A percentile compares a stretch with the other conserved stretches of the same genome.
These are phyloP conservation scores for Leptogaster cylindrica DNA, from an alignment of 2,888 invertebrate genomes.

Conservation along the genomic window DNA sequence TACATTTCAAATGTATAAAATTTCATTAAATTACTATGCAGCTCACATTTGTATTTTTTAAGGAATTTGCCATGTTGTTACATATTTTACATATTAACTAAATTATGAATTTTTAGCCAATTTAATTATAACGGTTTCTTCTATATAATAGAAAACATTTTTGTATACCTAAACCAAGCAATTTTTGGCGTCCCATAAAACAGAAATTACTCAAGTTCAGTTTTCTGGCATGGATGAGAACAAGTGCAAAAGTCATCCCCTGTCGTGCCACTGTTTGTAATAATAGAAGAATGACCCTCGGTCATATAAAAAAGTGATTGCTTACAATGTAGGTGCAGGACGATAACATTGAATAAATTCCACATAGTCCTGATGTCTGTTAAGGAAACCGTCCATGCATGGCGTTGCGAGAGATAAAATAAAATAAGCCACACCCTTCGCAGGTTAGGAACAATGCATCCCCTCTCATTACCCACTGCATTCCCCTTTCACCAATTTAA, in stretches of 20 bases:
- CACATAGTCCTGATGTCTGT: conserved; percentile 10
- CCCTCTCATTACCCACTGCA: conserved; percentile 1
- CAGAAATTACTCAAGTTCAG: no score
- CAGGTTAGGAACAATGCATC: conserved; percentile 25
- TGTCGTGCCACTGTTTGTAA: neutral
- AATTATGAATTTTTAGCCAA: no score
- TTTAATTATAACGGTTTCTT: no score
- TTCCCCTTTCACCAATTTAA: conserved; percentile 31
- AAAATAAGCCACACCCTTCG: conserved; percentile 33
- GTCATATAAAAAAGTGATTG: conserved; percentile 36
- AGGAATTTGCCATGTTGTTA: no score
- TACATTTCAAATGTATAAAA: no score
- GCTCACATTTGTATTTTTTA: no score
- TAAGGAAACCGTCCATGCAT: conserved; percentile 22
- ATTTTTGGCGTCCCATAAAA: no score
- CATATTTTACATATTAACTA: no score
- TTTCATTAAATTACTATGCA: no score
- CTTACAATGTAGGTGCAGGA: neutral
- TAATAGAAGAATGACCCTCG: conserved; percentile 32
- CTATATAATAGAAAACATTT: no score
- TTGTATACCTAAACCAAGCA: no score
- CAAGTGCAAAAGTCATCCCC: conserved; percentile 31
- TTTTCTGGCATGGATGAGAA: no score
- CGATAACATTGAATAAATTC: conserved; percentile 21
- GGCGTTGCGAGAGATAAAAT: conserved; percentile 14